A percentile compares a stretch with the other conserved stretches of the same genome.
Evolutionary conservation across 1,140 invertebrate species (phyloP).

Genomic region (Ridgeia piscesae): DNA sequence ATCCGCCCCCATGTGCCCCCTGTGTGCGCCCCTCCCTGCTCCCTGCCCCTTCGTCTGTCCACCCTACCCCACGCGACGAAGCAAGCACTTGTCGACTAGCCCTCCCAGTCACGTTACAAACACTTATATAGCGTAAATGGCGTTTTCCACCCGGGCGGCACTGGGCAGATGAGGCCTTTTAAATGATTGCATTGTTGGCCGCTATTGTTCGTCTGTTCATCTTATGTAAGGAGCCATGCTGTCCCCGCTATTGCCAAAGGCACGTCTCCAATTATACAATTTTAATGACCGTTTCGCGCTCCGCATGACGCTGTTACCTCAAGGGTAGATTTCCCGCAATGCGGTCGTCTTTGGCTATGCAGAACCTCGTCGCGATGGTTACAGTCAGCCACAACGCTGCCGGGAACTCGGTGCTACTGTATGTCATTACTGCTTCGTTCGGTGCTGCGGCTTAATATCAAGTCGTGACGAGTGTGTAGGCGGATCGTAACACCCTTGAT

Average conservation of each 20-base stretch:
- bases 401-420: not conserved
- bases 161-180: not conserved
- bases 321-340: not conserved
- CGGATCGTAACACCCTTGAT: not conserved
- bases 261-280: conserved; percentile 5
- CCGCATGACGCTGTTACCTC: not conserved
- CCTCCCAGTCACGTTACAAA: not conserved
- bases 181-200: not conserved
- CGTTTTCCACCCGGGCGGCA: not conserved
- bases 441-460: not conserved
- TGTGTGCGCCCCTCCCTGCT: not conserved
- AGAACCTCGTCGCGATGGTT: not conserved
- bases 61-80: not conserved
- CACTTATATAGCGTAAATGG: not conserved
- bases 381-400: not conserved
- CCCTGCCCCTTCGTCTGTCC: not conserved
- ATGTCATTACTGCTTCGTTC: not conserved
- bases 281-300: not conserved
- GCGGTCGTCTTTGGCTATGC: not conserved
- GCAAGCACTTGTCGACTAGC: not conserved
- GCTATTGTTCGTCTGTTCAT: not conserved
- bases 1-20: not conserved
- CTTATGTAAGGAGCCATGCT: not conserved
- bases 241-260: not conserved
- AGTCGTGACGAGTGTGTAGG: not conserved